These are phyloP conservation scores for Brachystomella parvula DNA, from an alignment of 1,140 invertebrate genomes.

Conservation along the genomic window DNA sequence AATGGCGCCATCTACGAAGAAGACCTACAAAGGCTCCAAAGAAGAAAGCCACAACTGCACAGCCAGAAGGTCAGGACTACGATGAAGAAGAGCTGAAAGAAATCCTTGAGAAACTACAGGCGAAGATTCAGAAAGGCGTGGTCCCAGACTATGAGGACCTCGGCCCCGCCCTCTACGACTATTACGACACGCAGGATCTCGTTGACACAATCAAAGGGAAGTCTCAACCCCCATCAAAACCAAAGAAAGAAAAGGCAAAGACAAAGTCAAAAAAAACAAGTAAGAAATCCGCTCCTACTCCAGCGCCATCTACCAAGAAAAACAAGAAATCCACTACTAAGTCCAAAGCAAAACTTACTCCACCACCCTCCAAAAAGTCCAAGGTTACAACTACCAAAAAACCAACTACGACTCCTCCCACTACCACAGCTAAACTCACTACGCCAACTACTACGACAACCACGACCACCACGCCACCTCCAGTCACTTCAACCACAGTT, in stretches of 20 bases:
- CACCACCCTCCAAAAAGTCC: neutral
- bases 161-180: neutral
- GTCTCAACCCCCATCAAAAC: neutral
- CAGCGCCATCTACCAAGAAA: neutral
- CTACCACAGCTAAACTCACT: neutral
- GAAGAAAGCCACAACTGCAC: too few relatives aligned
- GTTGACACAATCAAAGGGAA: neutral
- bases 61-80: neutral
- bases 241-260: neutral
- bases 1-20: constrained; percentile 10
- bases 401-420: constrained; percentile 7
- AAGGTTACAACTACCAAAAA: neutral
- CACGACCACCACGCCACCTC: neutral
- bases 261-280: neutral
- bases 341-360: neutral
- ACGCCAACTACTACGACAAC: neutral
- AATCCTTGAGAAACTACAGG: constrained; percentile 1
- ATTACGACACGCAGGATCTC: neutral
- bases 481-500: neutral
- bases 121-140: neutral
- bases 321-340: neutral
- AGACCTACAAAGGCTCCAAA: constrained; percentile 3
- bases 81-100: constrained; percentile 9
- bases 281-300: neutral
- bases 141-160: neutral